phyloP scores from a whole-genome alignment of 1,140 invertebrate species.

The Asobara japonica region DNA sequence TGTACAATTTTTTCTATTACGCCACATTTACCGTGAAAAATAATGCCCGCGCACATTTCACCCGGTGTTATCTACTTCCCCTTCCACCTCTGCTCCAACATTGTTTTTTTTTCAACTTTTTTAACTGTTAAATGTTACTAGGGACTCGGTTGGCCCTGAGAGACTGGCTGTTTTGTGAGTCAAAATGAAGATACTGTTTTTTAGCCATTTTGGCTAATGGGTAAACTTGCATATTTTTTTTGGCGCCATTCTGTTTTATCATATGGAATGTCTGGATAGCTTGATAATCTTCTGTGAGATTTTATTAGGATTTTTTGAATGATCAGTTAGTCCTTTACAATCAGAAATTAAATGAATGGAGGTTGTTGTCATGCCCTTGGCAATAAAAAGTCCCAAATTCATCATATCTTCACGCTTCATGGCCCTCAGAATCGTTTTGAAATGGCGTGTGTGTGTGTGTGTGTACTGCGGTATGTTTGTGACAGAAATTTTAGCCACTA shows the following conservation, averaged over 20 bases:
- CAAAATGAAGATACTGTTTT: conserved; percentile 10
- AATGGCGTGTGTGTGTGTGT: no score
- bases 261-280: not conserved
- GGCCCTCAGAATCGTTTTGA: no score
- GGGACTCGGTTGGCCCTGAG: not conserved
- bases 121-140: conserved; percentile 9
- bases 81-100: not conserved
- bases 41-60: conserved; percentile 40
- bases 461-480: no score
- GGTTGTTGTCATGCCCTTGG: no score
- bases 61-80: conserved; percentile 36
- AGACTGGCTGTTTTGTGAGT: not conserved
- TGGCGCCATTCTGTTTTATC: not conserved
- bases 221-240: not conserved
- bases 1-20: conserved; percentile 38
- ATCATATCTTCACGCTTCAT: no score
- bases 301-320: no score
- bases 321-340: no score
- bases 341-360: no score
- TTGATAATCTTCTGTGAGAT: not conserved
- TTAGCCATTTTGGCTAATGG: not conserved
- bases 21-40: conserved; percentile 39
- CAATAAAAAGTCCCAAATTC: no score
- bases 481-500: no score
- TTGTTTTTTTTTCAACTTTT: not conserved